Evolutionary conservation across 2,888 invertebrate genomes (phyloP), one percentile per base, ranked within the genome.

Genomic region (Acholoe squamosa): DNA sequence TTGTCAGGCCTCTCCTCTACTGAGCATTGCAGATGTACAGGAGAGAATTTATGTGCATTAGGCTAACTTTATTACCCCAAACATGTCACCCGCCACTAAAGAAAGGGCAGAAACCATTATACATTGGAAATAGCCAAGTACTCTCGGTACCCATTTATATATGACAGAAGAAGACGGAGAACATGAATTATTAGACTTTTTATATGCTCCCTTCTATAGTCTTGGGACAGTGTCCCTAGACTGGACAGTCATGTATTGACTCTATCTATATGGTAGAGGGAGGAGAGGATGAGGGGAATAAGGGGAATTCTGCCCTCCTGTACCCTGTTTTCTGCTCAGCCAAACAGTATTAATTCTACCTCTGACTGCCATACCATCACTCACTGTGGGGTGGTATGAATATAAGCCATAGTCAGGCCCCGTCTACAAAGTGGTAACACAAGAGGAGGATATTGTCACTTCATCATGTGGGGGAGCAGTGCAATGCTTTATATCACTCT

Each of bases 241-340:
- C 61, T n/a, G 22, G n/a, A n/a, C 61, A n/a, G 22, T 54, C 54
- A 14, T 10, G 54, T 61, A 61, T 61, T 61, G 61, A 61, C 14
- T 61, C 43, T 43, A 43, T 43, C 43, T 43, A 43, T 43, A 43
- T 43, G 43, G 43, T 43, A 43, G 43, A 43, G 43, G 43, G 43
- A 43, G 43, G 43, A 10, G 43, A 10, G 3, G 5, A 43, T 43
- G 61, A 61, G n/a, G 61, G 61, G 22, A 61, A 3, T 7, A n/a
- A n/a, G 61, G 61, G 61, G 22, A n/a, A 61, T 61, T 3, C 61
- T 61, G 61, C 22, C 61, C 61, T 14, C 22, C 61, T n/a, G 61
- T 19, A n/a, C 61, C 61, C 61, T 14, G n/a, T 71, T 71, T 71
- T 71, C 71, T 71, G 31, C 71, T n/a, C 67, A 67, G 67, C 14